These are phyloP conservation scores for Acrossocheilus fasciatus DNA, from an alignment of 2,797 vertebrate species.

Conservation along the genomic window DNA sequence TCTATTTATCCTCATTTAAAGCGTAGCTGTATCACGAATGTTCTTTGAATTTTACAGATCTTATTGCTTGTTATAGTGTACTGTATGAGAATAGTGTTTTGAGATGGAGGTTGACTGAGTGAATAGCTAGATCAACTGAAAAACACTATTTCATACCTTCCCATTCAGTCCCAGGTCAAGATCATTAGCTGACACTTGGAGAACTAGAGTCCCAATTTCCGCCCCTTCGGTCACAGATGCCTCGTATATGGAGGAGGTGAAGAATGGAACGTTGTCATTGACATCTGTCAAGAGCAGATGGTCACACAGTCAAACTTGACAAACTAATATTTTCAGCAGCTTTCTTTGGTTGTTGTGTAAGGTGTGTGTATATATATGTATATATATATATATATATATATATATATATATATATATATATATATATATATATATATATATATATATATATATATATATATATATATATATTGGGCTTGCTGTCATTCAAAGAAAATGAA, in stretches of 20 bases:
- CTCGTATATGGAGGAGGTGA: slow-evolving; percentile 91
- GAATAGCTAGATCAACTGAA: neutral
- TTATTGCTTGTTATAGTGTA: neutral
- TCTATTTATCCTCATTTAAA: neutral
- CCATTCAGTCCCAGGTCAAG: slow-evolving; percentile 87
- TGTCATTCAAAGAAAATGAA: slow-evolving; percentile 1
- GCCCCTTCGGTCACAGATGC: slow-evolving; percentile 86
- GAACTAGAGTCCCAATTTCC: slow-evolving; percentile 81
- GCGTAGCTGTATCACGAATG: neutral
- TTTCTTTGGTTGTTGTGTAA: neutral
- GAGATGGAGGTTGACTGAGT: neutral
- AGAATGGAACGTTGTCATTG: slow-evolving; percentile 93
- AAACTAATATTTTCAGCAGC: neutral
- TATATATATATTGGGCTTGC: neutral
- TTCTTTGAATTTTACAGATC: neutral
- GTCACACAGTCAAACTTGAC: neutral
- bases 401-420: neutral
- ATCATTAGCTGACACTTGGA: slow-evolving; percentile 87
- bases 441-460: neutral
- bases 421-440: neutral
- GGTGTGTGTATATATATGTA: too few species aligned
- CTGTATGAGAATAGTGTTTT: neutral
- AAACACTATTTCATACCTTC: slow-evolving; percentile 75
- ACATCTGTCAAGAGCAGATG: slow-evolving; percentile 78
- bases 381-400: neutral